phyloP scores from a whole-genome alignment of 2,888 invertebrate genomes.

The Nemoura dubitans region DNA sequence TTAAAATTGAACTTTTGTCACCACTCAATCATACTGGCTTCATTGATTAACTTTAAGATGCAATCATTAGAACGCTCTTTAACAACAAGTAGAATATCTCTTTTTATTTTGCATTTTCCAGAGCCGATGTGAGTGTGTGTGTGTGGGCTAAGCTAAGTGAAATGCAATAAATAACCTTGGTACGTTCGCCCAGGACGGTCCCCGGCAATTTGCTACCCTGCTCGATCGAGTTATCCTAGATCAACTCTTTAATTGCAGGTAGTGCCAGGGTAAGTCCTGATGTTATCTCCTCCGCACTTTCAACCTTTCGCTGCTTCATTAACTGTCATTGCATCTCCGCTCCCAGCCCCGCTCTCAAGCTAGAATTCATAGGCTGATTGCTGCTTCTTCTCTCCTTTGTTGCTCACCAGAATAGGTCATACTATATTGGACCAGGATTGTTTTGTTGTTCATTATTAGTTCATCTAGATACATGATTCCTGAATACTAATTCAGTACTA shows the following conservation, averaged over 20 bases:
- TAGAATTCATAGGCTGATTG: not conserved
- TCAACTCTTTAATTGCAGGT: constrained; percentile 31
- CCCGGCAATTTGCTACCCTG: constrained; percentile 39
- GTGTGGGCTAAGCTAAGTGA: constrained; percentile 45
- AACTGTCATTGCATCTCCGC: not conserved
- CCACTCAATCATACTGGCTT: not conserved
- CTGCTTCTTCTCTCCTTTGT: not conserved
- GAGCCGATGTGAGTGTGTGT: constrained; percentile 45
- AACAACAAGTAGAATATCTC: constrained; percentile 23
- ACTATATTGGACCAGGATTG: not conserved
- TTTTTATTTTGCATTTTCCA: constrained; percentile 48
- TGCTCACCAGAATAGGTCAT: not conserved
- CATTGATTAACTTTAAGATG: not conserved
- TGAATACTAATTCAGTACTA: not conserved
- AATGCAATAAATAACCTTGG: constrained; percentile 35
- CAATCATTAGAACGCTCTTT: not conserved
- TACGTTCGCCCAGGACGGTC: not conserved
- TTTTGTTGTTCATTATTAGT: not conserved
- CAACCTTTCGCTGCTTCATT: constrained; percentile 5
- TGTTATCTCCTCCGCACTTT: constrained; percentile 31
- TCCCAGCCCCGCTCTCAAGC: not conserved
- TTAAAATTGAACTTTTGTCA: not conserved
- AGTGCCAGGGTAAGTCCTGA: constrained; percentile 37
- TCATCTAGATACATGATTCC: not conserved
- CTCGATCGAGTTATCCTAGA: constrained; percentile 35